phyloP scores from a whole-genome alignment of 2,113 vertebrate species.

The Podiceps cristatus region DNA sequence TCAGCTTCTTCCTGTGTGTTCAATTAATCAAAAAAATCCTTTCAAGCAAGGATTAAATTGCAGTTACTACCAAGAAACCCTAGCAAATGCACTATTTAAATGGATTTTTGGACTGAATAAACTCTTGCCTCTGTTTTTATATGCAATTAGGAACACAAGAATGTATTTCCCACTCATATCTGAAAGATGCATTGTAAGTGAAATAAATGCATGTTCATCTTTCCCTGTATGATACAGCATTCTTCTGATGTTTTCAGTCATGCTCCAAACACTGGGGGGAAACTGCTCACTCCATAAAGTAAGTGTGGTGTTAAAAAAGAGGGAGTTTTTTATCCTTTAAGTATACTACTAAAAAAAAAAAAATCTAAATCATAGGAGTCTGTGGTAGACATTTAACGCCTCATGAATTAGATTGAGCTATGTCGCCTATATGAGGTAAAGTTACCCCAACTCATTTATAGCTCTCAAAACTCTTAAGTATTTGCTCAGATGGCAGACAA shows the following conservation, averaged over 20 bases:
- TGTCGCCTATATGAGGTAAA: neutral
- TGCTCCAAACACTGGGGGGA: neutral
- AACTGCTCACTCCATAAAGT: neutral
- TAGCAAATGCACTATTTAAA: neutral
- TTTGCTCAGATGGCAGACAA: neutral
- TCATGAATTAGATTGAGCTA: neutral
- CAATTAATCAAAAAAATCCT: conserved; percentile 41
- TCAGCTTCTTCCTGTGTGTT: conserved; percentile 28
- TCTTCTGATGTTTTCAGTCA: neutral
- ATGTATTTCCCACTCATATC: neutral
- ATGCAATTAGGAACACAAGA: neutral
- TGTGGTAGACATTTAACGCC: neutral
- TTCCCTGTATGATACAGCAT: neutral
- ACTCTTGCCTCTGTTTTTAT: neutral
- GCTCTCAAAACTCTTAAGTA: neutral
- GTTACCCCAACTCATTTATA: neutral
- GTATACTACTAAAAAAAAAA: neutral
- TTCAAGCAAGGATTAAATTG: conserved; percentile 38
- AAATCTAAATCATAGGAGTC: neutral
- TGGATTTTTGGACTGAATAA: neutral
- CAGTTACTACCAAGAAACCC: conserved; percentile 6
- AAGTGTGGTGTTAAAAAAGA: neutral
- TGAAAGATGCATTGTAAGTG: neutral
- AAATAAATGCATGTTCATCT: neutral
- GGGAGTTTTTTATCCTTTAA: neutral